These are phyloP conservation scores for Drosophila monieri DNA, from an alignment of 2,888 invertebrate genomes.

Conservation along the genomic window DNA sequence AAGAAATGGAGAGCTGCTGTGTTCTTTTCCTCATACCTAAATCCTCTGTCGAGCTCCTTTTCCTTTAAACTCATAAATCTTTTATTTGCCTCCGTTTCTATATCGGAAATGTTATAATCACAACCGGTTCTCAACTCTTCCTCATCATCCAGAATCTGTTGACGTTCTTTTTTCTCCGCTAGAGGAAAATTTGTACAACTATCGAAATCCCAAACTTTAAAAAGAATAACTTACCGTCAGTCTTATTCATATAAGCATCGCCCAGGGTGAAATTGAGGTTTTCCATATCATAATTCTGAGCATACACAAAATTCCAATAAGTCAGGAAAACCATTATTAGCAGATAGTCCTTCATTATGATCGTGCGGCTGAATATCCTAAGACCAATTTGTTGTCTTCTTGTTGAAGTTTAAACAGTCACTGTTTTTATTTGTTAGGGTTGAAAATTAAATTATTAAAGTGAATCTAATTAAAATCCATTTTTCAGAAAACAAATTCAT, in stretches of 20 bases:
- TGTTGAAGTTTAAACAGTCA: neutral
- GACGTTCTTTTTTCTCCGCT: neutral
- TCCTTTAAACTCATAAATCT: conserved; percentile 78
- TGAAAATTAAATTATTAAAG: neutral
- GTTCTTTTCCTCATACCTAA: conserved; percentile 70
- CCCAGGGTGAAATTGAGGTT: too few species aligned
- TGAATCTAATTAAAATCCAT: neutral
- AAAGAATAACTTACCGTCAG: neutral
- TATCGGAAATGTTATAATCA: neutral
- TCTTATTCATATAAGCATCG: too few species aligned
- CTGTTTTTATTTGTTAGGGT: neutral
- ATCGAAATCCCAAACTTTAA: neutral
- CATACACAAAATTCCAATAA: too few species aligned
- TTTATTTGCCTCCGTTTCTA: conserved; percentile 73
- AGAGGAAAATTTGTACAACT: neutral
- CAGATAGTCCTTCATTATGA: too few species aligned
- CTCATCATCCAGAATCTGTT: neutral
- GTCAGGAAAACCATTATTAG: too few species aligned
- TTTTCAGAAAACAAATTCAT: neutral
- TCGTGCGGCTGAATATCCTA: too few species aligned
- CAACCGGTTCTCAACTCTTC: conserved; percentile 44
- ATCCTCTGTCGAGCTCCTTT: conserved; percentile 72
- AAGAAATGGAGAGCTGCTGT: conserved; percentile 86
- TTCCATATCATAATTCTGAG: too few species aligned
- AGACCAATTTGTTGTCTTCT: neutral